These are phyloP conservation scores for Coregonus suidteri DNA, from an alignment of 2,797 vertebrate genomes.

Conservation along the genomic window DNA sequence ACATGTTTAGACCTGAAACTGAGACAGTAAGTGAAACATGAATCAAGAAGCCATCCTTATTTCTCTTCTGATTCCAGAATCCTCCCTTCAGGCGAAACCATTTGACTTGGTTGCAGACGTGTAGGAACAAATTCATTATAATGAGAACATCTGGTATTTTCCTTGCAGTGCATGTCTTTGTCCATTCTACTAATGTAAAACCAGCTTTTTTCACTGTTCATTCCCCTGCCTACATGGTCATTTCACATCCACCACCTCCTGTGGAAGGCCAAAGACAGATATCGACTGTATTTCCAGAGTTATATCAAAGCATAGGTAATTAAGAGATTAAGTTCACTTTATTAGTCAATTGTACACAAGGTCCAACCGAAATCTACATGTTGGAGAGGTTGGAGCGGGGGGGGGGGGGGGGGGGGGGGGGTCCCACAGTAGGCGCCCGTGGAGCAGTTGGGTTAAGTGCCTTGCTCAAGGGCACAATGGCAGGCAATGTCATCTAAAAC, in stretches of 20 bases:
- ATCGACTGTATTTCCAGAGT: neutral
- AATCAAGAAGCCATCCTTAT: slow-evolving; percentile 53
- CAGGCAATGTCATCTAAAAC: too few relatives aligned
- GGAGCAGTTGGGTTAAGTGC: too few relatives aligned
- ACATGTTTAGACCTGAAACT: slow-evolving; percentile 64
- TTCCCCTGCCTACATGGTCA: neutral
- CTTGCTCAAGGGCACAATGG: too few relatives aligned
- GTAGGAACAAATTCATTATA: slow-evolving; percentile 58
- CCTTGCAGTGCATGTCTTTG: slow-evolving; percentile 19
- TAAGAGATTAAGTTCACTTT: neutral
- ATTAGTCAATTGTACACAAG: too few relatives aligned
- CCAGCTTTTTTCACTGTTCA: slow-evolving; percentile 12
- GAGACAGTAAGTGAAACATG: slow-evolving; percentile 61
- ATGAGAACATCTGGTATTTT: slow-evolving; percentile 45
- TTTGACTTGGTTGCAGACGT: slow-evolving; percentile 48
- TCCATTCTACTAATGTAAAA: slow-evolving; percentile 12
- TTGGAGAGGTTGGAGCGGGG: too few relatives aligned
- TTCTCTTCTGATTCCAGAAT: slow-evolving; percentile 46
- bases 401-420: too few relatives aligned
- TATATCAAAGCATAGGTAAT: neutral
- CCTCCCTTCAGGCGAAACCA: slow-evolving; percentile 48
- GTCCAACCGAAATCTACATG: too few relatives aligned
- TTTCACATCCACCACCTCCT: neutral
- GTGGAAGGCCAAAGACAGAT: neutral
- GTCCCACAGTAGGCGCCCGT: too few relatives aligned